Conservation (phyloP, 2,113 vertebrate species). For the Miniopterus natalensis region DNA sequence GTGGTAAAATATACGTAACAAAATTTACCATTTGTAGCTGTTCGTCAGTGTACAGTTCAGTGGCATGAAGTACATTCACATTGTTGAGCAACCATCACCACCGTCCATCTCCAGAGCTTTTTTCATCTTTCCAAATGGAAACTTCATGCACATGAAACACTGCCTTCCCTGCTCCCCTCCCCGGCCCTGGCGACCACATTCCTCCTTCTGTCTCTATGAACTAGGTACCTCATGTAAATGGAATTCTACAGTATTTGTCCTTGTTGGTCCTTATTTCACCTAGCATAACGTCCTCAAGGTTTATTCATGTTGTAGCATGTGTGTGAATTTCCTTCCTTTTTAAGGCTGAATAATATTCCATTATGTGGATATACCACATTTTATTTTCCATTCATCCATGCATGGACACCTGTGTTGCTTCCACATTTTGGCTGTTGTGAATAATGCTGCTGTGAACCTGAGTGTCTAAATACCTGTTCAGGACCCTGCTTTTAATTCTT, state of each 20-base stretch:
- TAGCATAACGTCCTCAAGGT: not conserved
- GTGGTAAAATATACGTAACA: not conserved
- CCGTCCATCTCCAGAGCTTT: not conserved
- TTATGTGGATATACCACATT: not conserved
- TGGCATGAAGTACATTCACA: not conserved
- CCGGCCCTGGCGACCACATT: not conserved
- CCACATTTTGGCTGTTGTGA: not conserved
- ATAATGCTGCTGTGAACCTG: not conserved
- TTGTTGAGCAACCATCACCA: not conserved
- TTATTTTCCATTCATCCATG: not conserved
- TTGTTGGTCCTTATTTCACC: not conserved
- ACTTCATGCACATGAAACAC: not conserved
- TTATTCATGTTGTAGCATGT: not conserved
- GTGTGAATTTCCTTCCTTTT: not conserved
- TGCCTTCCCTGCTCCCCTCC: no score
- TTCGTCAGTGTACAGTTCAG: no score
- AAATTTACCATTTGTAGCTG: not conserved
- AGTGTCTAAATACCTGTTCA: not conserved
- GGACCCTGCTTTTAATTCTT: not conserved
- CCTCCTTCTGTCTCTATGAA: not conserved
- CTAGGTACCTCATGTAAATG: not conserved
- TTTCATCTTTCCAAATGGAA: not conserved
- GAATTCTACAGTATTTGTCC: not conserved
- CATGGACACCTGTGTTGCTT: not conserved
- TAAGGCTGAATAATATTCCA: not conserved